A percentile compares a stretch with the other conserved stretches of the same genome.
Conservation (phyloP, 2,888 invertebrate species). For the Hetaerina titia region DNA sequence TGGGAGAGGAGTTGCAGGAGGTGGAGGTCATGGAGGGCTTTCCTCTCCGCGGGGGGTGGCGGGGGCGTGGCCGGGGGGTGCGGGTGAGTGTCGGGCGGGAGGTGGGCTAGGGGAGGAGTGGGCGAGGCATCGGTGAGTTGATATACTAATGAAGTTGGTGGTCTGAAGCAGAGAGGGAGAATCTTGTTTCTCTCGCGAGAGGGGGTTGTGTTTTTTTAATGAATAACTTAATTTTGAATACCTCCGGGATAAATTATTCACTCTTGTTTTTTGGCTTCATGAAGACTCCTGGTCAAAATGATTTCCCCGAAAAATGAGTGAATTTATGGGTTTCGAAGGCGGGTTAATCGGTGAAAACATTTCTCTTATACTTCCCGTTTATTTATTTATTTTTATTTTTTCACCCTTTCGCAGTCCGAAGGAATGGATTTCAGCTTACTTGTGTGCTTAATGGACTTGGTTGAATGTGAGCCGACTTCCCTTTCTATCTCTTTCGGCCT, state of each 20-base stretch:
- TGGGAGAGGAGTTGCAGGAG: neutral
- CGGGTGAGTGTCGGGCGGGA: neutral
- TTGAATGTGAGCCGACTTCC: neutral
- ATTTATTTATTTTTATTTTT: neutral
- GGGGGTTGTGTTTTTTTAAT: slow-evolving; percentile 17
- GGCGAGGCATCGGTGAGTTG: neutral
- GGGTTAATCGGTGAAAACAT: neutral
- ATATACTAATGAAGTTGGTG: slow-evolving; percentile 29
- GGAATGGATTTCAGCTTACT: neutral
- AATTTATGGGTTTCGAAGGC: slow-evolving; percentile 2
- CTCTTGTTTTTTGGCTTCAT: slow-evolving; percentile 32
- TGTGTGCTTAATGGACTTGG: slow-evolving; percentile 21
- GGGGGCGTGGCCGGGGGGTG: neutral
- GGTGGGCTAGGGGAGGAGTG: neutral
- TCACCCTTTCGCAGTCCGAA: neutral
- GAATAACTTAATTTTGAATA: slow-evolving; percentile 39
- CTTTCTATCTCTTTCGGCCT: no score
- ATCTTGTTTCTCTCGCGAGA: neutral
- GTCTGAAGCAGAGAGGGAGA: neutral
- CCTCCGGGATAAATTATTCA: slow-evolving; percentile 35
- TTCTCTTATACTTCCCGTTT: neutral
- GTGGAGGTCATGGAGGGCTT: neutral
- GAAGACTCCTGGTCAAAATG: slow-evolving; percentile 8
- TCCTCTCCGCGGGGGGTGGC: neutral
- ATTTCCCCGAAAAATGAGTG: slow-evolving; percentile 29